phyloP scores from a whole-genome alignment of 2,113 vertebrate species.

The Ophthalmolycus amberensis region DNA sequence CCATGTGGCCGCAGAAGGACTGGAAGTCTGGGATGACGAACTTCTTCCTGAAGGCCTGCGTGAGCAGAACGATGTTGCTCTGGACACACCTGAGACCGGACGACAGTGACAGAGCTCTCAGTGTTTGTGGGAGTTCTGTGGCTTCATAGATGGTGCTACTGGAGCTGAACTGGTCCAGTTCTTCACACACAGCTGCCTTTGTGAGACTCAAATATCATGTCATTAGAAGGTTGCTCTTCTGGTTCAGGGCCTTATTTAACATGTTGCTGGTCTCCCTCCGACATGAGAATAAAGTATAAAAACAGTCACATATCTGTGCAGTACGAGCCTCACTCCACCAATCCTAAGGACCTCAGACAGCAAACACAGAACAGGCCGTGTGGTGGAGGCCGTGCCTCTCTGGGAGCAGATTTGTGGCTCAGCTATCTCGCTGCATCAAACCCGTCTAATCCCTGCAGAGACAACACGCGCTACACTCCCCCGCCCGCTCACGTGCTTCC shows the following conservation, averaged over 20 bases:
- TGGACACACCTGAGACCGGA: constrained; percentile 91
- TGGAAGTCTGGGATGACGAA: constrained; percentile 99
- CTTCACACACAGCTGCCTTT: constrained; percentile 10
- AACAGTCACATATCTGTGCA: too few species aligned
- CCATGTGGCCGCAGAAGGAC: constrained; percentile 95
- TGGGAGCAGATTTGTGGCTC: constrained; percentile 36
- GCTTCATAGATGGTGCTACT: neutral
- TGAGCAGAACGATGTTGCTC: constrained; percentile 98
- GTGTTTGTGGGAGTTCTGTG: too few species aligned
- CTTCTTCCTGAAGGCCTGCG: constrained; percentile 98
- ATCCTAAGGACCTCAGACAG: neutral
- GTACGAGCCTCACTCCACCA: neutral
- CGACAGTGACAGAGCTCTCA: too few species aligned
- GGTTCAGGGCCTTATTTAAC: neutral
- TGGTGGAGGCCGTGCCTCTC: constrained; percentile 22
- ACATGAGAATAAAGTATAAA: neutral
- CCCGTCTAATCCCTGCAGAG: constrained; percentile 61
- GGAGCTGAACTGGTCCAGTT: neutral
- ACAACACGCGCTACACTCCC: constrained; percentile 38
- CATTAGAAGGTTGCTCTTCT: neutral
- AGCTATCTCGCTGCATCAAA: constrained; percentile 41
- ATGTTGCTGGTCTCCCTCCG: neutral
- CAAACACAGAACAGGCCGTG: constrained; percentile 5
- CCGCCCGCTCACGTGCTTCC: constrained; percentile 44
- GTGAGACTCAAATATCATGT: neutral